Evolutionary conservation across 2,888 invertebrate species (phyloP), one percentile per base, ranked within the genome.

Genomic region (Drosophila falleni): DNA sequence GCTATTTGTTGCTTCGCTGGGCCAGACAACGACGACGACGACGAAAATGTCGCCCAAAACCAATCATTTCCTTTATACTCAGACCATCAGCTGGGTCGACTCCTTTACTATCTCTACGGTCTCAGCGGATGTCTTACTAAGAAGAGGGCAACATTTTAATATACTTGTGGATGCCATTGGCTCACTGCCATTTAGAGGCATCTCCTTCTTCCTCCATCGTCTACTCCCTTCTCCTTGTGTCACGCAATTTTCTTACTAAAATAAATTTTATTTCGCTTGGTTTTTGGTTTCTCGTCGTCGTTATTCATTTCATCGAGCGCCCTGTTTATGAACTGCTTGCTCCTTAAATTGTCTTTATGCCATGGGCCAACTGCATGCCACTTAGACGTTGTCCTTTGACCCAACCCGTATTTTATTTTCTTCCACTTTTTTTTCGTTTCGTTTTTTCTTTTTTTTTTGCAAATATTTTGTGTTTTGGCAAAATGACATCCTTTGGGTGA

Each of bases 201-300:
- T 79, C 78, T 44, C 62, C 9, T 31, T 62, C 70, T 16, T 11
- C 16, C 33, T 33, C 33, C 50, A 31, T 10, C 33, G 15, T 19
- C 0, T 74, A 77, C 68, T 77, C 73, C 78, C 71, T 71, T 49
- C 79, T 75, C 68, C 67, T 77, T 73, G 80, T 83, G 84, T 84
- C 89, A 89, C 88, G 87, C 89, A 89, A 90, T 89, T 89, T 89
- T 81, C 71, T 84, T 80, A 74, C 71, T 78, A 81, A 87, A 90
- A 87, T 82, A 80, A 87, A 86, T 74, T 83, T 81, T 75, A 83
- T 80, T 79, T 81, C 70, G 70, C 65, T 78, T 42, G 70, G 62
- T 59, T 59, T 67, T 62, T 73, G 70, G 59, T 66, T 71, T 53
- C 55, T 54, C 39, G 16, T 16, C 66, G 54, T 69, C 79, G 77